Evolutionary conservation across 2,113 vertebrate genomes (phyloP), one percentile per base, ranked within the genome.

Genomic region (Bagarius yarrelli): DNA sequence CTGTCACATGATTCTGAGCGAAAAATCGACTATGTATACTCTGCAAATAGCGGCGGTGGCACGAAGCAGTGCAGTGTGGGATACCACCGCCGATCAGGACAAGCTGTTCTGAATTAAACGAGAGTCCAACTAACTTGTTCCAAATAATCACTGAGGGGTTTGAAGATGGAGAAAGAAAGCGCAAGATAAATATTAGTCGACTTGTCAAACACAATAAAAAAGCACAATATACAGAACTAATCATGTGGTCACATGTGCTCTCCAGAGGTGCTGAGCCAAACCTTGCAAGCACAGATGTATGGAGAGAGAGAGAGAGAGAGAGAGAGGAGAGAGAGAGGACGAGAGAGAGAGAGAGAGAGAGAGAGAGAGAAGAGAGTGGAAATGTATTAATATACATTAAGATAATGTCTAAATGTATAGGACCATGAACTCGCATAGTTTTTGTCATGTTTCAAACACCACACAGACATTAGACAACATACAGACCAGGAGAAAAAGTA

Each of bases 181-280:
- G 34, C 25, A 63, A 32, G 16, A 52, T 63, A 63, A 74, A 64
- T 27, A 74, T 55, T 53, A 81, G 21, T 64, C 44, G 14, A 55
- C 70, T 64, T 63, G 70, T 81, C 57, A 81, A 74, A 74, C 69
- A 74, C 40, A 63, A 61, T 80, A 34, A 72, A 52, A 36, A 47
- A 56, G 44, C n/a, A 75, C 23, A 19, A 81, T 81, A 63, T 30
- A 81, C 78, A 63, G 36, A 60, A 36, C 47, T 61, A 52, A 73
- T 57, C 32, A 21, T 63, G 70, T 56, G 57, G 47, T 56, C 32
- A 55, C 30, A 63, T 56, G 25, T n/a, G 36, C 47, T 81, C n/a
- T 75, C 71, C 70, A 64, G 27, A 80, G 44, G 34, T 47, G 32
- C 44, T 81, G 44, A 55, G 61, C 44, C 32, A 64, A 53, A 71